Percentiles rank a stretch among this genome's conserved stretches.
Conservation (phyloP, 2,113 vertebrate genomes). For the Danio rerio region DNA sequence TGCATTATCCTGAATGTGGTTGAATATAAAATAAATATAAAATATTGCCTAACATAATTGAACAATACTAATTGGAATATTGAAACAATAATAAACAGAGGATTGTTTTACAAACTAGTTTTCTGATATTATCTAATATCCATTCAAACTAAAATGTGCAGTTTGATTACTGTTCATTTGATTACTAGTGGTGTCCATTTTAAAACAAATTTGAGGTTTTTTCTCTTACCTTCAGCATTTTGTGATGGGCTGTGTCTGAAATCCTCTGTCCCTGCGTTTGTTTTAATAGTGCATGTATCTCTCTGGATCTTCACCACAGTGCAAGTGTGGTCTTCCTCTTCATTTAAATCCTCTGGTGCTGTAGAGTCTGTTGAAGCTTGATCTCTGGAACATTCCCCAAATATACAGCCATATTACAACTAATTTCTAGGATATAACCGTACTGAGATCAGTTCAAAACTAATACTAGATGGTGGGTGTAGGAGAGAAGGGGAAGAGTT, state of each 20-base stretch:
- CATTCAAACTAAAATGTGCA: too few species aligned
- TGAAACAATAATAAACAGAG: too few species aligned
- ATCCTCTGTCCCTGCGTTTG: slow-evolving; percentile 37
- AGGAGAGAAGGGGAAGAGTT: not conserved
- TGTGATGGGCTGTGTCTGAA: slow-evolving; percentile 50
- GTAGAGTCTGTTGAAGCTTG: slow-evolving; percentile 2
- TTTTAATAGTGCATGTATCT: slow-evolving; percentile 38
- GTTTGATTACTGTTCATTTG: too few species aligned
- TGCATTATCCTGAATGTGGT: too few species aligned
- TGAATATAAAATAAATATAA: too few species aligned
- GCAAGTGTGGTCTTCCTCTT: slow-evolving; percentile 40
- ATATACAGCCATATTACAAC: slow-evolving; percentile 42
- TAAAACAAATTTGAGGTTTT: not conserved
- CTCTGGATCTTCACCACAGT: slow-evolving; percentile 9
- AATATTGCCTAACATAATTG: too few species aligned
- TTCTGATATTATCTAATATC: too few species aligned
- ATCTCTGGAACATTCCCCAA: slow-evolving; percentile 48
- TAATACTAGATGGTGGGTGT: not conserved
- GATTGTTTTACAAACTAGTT: too few species aligned
- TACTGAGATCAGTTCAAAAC: slow-evolving; percentile 25
- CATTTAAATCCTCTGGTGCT: slow-evolving; percentile 42
- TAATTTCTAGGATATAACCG: not conserved
- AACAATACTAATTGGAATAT: too few species aligned
- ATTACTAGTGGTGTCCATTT: too few species aligned
- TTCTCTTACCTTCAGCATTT: slow-evolving; percentile 67